A percentile compares a stretch with the other conserved stretches of the same genome.
Evolutionary conservation across 2,113 vertebrate species (phyloP).

Genomic region (Acanthisitta chloris): DNA sequence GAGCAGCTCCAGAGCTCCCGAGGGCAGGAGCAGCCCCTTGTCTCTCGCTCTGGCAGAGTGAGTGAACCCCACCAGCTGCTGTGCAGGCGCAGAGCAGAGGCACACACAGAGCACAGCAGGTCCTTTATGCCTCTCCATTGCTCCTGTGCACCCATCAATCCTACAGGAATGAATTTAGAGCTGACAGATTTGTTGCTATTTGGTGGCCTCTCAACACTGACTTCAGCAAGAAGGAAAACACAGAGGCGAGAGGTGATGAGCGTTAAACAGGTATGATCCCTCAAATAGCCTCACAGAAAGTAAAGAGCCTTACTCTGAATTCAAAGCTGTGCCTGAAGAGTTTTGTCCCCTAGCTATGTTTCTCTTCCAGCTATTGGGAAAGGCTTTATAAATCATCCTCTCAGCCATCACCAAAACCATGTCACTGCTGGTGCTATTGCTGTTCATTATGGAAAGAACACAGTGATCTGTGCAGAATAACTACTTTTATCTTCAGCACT

Average conservation of each 20-base stretch:
- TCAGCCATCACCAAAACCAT: background rate
- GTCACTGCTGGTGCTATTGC: background rate
- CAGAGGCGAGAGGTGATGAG: background rate
- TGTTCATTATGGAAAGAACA: background rate
- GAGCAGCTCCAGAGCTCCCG: background rate
- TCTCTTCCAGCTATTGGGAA: background rate
- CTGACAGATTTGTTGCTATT: background rate
- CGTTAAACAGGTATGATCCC: background rate
- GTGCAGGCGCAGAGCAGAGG: background rate
- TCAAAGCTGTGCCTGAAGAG: background rate
- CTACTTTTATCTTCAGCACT: background rate
- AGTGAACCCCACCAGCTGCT: accelerated
- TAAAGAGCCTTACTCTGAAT: background rate
- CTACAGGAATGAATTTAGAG: background rate
- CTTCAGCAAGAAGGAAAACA: accelerated
- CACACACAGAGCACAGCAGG: accelerated
- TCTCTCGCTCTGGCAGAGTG: accelerated
- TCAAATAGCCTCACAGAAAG: background rate
- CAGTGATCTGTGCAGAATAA: background rate
- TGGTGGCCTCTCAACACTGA: background rate
- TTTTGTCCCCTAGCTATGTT: background rate
- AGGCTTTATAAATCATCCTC: background rate
- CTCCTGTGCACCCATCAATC: background rate
- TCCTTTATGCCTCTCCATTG: background rate
- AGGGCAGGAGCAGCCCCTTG: background rate